A percentile compares a stretch with the other conserved stretches of the same genome.
phyloP scores from a whole-genome alignment of 2,888 invertebrate genomes.

The Eilema depressum region DNA sequence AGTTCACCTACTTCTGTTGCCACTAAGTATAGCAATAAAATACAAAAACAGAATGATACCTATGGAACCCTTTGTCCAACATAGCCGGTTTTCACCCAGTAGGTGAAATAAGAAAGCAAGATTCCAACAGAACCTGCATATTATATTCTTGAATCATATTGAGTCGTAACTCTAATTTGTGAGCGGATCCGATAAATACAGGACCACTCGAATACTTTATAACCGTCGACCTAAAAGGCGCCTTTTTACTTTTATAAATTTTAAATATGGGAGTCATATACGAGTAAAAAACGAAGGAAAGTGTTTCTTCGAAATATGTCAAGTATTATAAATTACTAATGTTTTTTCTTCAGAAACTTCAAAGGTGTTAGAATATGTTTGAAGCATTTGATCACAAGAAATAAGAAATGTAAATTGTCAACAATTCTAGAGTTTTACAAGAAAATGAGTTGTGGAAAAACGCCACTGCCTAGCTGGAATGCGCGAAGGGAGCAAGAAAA shows the following conservation, averaged over 20 bases:
- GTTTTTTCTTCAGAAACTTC: slow-evolving; percentile 29
- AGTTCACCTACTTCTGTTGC: too few relatives aligned
- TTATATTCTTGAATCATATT: slow-evolving; percentile 47
- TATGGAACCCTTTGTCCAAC: too few relatives aligned
- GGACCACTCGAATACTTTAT: slow-evolving; percentile 30
- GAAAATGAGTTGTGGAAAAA: slow-evolving; percentile 45
- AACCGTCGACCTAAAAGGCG: slow-evolving; percentile 45
- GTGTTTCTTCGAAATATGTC: slow-evolving; percentile 32
- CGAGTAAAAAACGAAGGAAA: slow-evolving; percentile 24
- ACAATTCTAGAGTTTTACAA: slow-evolving; percentile 27
- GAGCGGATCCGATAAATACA: slow-evolving; percentile 43
- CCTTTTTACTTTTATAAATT: slow-evolving; percentile 41
- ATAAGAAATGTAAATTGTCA: slow-evolving; percentile 41
- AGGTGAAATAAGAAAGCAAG: slow-evolving; percentile 10
- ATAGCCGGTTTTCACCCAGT: slow-evolving; percentile 5
- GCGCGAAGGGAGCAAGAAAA: slow-evolving; percentile 29
- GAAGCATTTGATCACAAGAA: slow-evolving; percentile 42
- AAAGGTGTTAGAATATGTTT: slow-evolving; percentile 46
- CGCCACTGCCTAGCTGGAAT: slow-evolving; percentile 21
- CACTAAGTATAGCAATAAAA: too few relatives aligned
- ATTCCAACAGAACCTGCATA: slow-evolving; percentile 18
- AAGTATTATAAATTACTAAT: slow-evolving; percentile 24
- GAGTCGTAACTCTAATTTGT: slow-evolving; percentile 45
- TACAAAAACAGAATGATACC: too few relatives aligned
- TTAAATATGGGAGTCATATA: slow-evolving; percentile 21